Conservation (phyloP, 2,888 invertebrate species). For the Argyresthia albistria region DNA sequence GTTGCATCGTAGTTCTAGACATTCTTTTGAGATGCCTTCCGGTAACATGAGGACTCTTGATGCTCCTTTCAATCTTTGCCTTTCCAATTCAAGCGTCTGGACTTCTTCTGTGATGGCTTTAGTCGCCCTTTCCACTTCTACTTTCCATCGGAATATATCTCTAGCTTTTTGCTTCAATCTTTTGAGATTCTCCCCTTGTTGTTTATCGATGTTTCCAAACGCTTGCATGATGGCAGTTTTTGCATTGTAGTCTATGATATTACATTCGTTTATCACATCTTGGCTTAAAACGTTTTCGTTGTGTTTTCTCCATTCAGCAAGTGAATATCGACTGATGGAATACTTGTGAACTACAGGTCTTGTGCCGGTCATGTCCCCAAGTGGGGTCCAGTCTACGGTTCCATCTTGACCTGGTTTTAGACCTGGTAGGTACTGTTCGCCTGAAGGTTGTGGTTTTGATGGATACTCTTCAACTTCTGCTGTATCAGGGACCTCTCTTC, state of each 20-base stretch:
- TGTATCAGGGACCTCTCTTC: conserved; percentile 14
- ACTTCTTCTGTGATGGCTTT: conserved; percentile 80
- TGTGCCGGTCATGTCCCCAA: conserved; percentile 79
- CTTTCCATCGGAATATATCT: conserved; percentile 83
- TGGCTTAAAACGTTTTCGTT: conserved; percentile 59
- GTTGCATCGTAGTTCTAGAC: conserved; percentile 78
- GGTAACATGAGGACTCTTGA: conserved; percentile 77
- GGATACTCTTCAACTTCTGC: not conserved
- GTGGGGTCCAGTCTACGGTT: conserved; percentile 80
- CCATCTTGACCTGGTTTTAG: conserved; percentile 79
- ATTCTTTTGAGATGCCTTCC: conserved; percentile 83
- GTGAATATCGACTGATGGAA: conserved; percentile 80
- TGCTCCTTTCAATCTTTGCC: conserved; percentile 78
- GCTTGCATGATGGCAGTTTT: conserved; percentile 76
- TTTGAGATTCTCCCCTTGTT: conserved; percentile 78
- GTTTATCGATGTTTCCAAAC: conserved; percentile 76
- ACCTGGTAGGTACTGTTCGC: conserved; percentile 15
- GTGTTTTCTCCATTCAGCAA: conserved; percentile 80
- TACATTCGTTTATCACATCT: conserved; percentile 63
- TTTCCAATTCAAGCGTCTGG: conserved; percentile 76
- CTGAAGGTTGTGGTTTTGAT: conserved; percentile 10
- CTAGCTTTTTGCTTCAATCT: conserved; percentile 76
- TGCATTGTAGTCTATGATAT: conserved; percentile 74
- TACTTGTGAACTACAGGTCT: conserved; percentile 83
- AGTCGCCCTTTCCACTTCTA: conserved; percentile 79